phyloP scores from a whole-genome alignment of 2,888 invertebrate genomes.

The Corythucha ciliata region DNA sequence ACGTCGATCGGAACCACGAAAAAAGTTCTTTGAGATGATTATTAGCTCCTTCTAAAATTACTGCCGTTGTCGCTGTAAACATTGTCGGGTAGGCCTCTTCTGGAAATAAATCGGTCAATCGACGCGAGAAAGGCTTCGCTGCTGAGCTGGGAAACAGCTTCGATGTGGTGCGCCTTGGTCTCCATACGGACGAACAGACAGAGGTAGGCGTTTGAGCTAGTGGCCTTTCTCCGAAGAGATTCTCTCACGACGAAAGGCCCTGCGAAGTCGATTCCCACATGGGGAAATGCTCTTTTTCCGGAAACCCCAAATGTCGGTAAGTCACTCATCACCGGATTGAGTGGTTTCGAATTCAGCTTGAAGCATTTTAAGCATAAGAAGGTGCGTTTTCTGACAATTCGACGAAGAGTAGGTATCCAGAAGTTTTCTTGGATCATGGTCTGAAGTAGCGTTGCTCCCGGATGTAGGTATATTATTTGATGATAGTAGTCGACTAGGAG shows the following conservation, averaged over 20 bases:
- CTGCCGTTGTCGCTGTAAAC: slow-evolving; percentile 39
- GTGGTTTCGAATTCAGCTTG: slow-evolving; percentile 12
- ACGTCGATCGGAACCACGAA: slow-evolving; percentile 7
- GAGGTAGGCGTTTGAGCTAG: slow-evolving; percentile 10
- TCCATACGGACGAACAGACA: slow-evolving; percentile 24
- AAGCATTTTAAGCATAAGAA: slow-evolving; percentile 22
- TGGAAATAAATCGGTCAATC: slow-evolving; percentile 36
- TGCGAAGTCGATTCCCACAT: slow-evolving; percentile 15
- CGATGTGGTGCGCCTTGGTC: slow-evolving; percentile 38
- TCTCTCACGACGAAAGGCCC: slow-evolving; percentile 15
- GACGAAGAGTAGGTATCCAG: slow-evolving; percentile 19
- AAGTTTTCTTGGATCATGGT: neutral
- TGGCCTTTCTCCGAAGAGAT: slow-evolving; percentile 13
- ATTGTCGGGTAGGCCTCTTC: slow-evolving; percentile 35
- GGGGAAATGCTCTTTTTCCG: slow-evolving; percentile 1
- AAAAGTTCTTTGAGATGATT: slow-evolving; percentile 15
- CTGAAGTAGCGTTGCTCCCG: slow-evolving; percentile 25
- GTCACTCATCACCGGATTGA: slow-evolving; percentile 13
- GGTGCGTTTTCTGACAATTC: slow-evolving; percentile 11
- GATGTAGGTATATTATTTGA: slow-evolving; percentile 21
- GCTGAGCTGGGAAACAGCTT: slow-evolving; percentile 37
- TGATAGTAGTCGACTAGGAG: slow-evolving; percentile 12
- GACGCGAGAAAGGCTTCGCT: slow-evolving; percentile 38
- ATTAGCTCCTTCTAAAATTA: slow-evolving; percentile 39
- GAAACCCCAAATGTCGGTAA: slow-evolving; percentile 3